Conservation (phyloP, 2,797 vertebrate genomes). For the Knipowitschia caucasica region DNA sequence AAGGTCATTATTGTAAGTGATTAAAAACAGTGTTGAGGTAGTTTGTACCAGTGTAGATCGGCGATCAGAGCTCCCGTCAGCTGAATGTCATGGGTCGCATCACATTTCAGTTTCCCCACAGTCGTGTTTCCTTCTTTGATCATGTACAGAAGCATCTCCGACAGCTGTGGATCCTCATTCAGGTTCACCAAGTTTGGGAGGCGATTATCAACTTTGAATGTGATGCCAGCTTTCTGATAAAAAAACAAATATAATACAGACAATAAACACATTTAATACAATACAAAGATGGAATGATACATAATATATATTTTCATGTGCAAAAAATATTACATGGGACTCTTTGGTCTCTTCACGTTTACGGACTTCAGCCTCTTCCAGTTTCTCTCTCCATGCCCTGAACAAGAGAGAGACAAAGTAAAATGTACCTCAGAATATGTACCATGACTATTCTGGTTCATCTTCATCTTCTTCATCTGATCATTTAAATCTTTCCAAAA, state of each 20-base stretch:
- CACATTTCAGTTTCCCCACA: constrained; percentile 82
- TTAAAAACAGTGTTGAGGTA: not conserved
- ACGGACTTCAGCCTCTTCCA: constrained; percentile 89
- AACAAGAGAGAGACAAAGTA: not conserved
- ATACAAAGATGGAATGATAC: too few relatives aligned
- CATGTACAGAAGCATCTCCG: constrained; percentile 96
- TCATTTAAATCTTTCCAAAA: too few relatives aligned
- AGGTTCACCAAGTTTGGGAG: constrained; percentile 95
- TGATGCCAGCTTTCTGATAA: constrained; percentile 87
- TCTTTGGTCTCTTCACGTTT: constrained; percentile 90
- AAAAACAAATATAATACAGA: not conserved
- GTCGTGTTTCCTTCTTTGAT: constrained; percentile 91
- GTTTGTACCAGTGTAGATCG: constrained; percentile 86
- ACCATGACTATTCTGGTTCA: too few relatives aligned
- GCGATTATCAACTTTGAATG: constrained; percentile 91
- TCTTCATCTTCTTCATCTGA: not conserved
- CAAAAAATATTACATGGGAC: constrained; percentile 89
- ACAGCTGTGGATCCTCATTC: constrained; percentile 96
- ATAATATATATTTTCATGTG: too few relatives aligned
- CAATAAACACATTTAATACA: too few relatives aligned
- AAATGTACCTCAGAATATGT: not conserved
- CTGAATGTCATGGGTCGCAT: constrained; percentile 86
- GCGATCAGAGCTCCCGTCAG: constrained; percentile 90
- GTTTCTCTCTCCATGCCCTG: constrained; percentile 91
- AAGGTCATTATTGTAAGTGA: not conserved